Conservation (phyloP, 1,140 invertebrate genomes). For the Drosophila ironensis region DNA sequence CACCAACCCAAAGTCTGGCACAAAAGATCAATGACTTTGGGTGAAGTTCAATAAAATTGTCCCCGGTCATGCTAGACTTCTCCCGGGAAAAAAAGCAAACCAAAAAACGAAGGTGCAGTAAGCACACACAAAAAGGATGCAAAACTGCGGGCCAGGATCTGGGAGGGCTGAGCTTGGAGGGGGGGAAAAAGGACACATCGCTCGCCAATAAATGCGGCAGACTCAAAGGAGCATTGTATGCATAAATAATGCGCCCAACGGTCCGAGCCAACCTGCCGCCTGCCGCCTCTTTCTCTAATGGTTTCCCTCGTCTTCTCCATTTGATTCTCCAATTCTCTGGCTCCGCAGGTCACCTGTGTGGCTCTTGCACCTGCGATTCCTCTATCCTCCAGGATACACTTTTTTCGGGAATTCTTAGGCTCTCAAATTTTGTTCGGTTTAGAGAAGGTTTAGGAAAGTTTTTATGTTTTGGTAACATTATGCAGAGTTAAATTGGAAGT, state of each 20-base stretch:
- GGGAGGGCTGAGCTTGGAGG: no score
- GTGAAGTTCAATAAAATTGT: slow-evolving; percentile 73
- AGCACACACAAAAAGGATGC: slow-evolving; percentile 27
- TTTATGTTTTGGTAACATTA: no score
- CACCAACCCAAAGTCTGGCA: slow-evolving; percentile 63
- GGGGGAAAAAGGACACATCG: slow-evolving; percentile 5
- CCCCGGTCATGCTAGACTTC: slow-evolving; percentile 27
- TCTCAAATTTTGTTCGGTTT: no score
- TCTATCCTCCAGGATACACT: no score
- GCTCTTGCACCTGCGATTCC: background rate
- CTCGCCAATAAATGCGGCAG: slow-evolving; percentile 70
- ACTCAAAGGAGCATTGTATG: slow-evolving; percentile 78
- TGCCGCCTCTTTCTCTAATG: slow-evolving; percentile 2
- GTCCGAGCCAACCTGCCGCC: slow-evolving; percentile 3
- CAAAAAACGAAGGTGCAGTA: slow-evolving; percentile 46
- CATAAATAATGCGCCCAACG: slow-evolving; percentile 69
- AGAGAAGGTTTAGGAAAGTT: no score
- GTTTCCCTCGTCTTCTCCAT: background rate
- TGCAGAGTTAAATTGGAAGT: no score
- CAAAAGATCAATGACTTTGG: slow-evolving; percentile 71
- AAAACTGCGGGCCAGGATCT: no score
- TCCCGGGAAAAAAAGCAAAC: slow-evolving; percentile 1
- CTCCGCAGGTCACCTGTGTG: background rate
- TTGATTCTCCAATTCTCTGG: no score
- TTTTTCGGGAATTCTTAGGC: no score